Percentiles rank a stretch among this genome's conserved stretches.
phyloP scores from a whole-genome alignment of 2,113 vertebrate species.

The Delphinapterus leucas region DNA sequence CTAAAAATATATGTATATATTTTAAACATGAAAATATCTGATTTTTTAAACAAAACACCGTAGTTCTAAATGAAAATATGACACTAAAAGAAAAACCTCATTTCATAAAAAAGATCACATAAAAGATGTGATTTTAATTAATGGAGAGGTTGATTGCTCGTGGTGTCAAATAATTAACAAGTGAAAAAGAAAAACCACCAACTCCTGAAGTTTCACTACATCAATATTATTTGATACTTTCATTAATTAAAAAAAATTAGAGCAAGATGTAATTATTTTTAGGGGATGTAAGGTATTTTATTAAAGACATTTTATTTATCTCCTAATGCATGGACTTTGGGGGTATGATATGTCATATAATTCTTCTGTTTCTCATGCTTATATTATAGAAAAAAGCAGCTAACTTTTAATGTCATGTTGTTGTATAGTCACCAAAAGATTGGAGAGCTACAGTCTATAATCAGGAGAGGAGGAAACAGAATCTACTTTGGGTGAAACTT shows the following conservation, averaged over 20 bases:
- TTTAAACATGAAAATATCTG: background rate
- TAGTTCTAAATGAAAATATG: background rate
- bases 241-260: background rate
- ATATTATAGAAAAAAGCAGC: background rate
- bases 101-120: conserved; percentile 6
- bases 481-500: background rate
- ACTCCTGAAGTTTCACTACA: background rate
- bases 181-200: background rate
- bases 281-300: background rate
- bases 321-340: background rate
- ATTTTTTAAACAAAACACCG: background rate
- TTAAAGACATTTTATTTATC: background rate
- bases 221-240: background rate
- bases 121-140: conserved; percentile 13
- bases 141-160: background rate
- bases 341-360: background rate
- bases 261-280: background rate
- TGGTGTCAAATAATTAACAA: background rate
- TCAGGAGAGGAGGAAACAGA: background rate
- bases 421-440: background rate
- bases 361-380: background rate
- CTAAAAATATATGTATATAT: background rate
- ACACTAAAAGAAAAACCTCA: background rate
- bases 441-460: background rate
- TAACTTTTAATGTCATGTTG: background rate